A percentile compares a stretch with the other conserved stretches of the same genome.
Evolutionary conservation across 2,797 vertebrate genomes (phyloP).

Genomic region (Zalophus californianus): DNA sequence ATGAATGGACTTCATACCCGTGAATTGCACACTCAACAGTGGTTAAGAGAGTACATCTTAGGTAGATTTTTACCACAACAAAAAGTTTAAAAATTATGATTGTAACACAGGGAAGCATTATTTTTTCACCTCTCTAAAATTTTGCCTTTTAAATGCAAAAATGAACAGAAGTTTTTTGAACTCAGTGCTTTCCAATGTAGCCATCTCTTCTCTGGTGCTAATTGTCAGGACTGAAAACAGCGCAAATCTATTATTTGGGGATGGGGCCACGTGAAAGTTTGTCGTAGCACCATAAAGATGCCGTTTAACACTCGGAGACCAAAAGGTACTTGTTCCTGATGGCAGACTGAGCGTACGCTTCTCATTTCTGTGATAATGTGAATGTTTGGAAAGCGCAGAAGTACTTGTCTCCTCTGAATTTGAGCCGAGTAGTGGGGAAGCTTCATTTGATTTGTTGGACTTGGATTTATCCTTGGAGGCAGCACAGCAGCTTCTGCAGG

Average conservation of each 20-base stretch:
- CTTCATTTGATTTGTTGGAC: constrained; percentile 61
- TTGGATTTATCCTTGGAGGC: constrained; percentile 56
- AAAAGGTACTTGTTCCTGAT: background rate
- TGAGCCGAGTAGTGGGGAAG: background rate
- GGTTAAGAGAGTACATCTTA: background rate
- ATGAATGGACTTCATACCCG: background rate
- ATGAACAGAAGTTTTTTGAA: background rate
- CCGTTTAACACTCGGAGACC: background rate
- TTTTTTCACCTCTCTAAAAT: constrained; percentile 46
- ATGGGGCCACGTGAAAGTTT: background rate
- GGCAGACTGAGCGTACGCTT: background rate
- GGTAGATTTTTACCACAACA: background rate
- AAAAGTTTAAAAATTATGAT: background rate
- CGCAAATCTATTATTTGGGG: background rate
- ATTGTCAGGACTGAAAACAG: background rate
- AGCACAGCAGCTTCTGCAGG: constrained; percentile 25
- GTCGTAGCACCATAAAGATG: background rate
- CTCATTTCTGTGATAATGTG: constrained; percentile 32
- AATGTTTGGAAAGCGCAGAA: constrained; percentile 1
- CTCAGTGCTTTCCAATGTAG: constrained; percentile 42
- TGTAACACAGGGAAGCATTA: background rate
- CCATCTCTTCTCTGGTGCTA: background rate
- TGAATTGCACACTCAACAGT: background rate
- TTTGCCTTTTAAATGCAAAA: constrained; percentile 23
- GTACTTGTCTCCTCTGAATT: constrained; percentile 18